These are phyloP conservation scores for Valencia hispanica DNA, from an alignment of 2,797 vertebrate genomes.

Conservation along the genomic window DNA sequence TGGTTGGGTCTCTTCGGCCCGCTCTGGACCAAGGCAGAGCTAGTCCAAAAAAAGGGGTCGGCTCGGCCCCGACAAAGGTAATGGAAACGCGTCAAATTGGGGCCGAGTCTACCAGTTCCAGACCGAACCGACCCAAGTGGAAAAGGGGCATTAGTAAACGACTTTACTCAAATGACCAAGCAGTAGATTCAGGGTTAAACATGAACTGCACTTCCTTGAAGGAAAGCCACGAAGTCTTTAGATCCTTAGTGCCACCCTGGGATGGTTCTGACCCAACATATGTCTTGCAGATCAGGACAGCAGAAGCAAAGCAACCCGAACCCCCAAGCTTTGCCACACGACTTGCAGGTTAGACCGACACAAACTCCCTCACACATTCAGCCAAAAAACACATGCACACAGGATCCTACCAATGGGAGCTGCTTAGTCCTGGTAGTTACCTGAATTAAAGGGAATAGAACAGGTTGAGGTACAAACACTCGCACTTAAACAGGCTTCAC, in stretches of 20 bases:
- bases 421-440: constrained; percentile 83
- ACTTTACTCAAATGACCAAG: background rate
- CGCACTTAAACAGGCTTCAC: too few species aligned
- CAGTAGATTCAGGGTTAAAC: background rate
- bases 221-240: background rate
- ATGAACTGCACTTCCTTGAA: background rate
- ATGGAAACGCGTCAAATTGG: too few species aligned
- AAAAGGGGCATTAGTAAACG: too few species aligned
- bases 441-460: constrained; percentile 80
- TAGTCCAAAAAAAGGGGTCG: too few species aligned
- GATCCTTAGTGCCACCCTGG: background rate
- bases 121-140: too few species aligned
- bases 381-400: constrained; percentile 58
- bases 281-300: constrained; percentile 7
- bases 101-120: too few species aligned
- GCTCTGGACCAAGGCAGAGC: too few species aligned
- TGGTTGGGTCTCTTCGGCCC: too few species aligned
- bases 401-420: constrained; percentile 85
- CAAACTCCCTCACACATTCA: background rate
- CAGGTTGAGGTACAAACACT: constrained; percentile 39
- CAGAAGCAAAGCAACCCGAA: constrained; percentile 36
- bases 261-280: background rate
- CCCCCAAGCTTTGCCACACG: constrained; percentile 37
- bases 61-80: too few species aligned
- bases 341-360: constrained; percentile 52